Conservation (phyloP, 1,140 invertebrate genomes). For the Globodera rostochiensis region DNA sequence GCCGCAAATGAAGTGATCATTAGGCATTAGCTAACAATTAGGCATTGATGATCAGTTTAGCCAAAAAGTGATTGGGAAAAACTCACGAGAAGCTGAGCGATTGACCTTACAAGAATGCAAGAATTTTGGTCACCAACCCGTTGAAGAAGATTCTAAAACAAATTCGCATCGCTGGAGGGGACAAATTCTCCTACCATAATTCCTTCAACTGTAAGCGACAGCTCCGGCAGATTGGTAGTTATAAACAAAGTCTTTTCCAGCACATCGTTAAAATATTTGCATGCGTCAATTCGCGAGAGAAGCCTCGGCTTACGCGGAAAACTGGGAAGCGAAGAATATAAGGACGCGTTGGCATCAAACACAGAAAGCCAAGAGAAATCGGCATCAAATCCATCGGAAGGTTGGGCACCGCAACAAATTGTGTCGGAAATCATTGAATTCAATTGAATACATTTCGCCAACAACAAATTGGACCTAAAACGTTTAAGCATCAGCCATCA, state of each 20-base stretch:
- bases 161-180: no score
- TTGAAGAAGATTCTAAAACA: constrained; percentile 31
- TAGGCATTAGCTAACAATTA: constrained; percentile 26
- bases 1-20: constrained; percentile 33
- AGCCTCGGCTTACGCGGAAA: constrained; percentile 95
- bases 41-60: neutral
- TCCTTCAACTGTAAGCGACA: constrained; percentile 33
- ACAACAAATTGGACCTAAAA: neutral
- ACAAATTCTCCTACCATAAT: constrained; percentile 38
- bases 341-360: constrained; percentile 92
- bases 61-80: neutral
- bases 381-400: constrained; percentile 30
- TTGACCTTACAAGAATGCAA: constrained; percentile 27
- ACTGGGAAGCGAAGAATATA: constrained; percentile 89
- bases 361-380: constrained; percentile 73
- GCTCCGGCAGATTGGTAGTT: constrained; percentile 40
- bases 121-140: constrained; percentile 25
- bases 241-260: constrained; percentile 68
- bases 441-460: constrained; percentile 25
- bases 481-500: neutral
- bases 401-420: constrained; percentile 30
- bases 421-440: constrained; percentile 20
- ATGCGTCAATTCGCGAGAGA: constrained; percentile 78
- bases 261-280: constrained; percentile 82
- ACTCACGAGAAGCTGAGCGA: constrained; percentile 34